Conservation (phyloP, 2,797 vertebrate species). For the Adelosebastes latens region DNA sequence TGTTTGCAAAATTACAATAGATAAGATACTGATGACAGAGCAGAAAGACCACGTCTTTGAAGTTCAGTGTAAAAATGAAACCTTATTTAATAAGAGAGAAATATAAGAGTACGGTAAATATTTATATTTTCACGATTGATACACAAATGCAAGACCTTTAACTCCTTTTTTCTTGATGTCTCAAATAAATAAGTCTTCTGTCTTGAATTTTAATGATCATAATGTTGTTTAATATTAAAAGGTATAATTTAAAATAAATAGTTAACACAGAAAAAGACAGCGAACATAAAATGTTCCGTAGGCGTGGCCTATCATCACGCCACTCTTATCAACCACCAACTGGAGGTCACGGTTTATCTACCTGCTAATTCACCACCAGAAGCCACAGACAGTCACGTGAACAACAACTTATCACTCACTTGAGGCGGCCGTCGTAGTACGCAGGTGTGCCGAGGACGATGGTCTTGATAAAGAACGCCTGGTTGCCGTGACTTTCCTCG, state of each 20-base stretch:
- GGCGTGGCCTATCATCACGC: neutral
- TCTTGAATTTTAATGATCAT: neutral
- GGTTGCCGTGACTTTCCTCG: conserved; percentile 96
- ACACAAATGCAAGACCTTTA: neutral
- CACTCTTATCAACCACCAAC: conserved; percentile 7
- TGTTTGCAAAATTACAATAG: neutral
- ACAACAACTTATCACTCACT: conserved; percentile 84
- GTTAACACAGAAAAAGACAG: neutral
- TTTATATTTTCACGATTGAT: neutral
- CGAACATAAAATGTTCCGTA: neutral
- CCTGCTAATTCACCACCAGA: neutral
- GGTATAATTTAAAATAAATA: neutral
- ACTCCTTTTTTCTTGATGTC: neutral
- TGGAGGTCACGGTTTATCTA: conserved; percentile 18
- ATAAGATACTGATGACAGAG: conserved; percentile 5
- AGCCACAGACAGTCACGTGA: neutral
- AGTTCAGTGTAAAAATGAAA: neutral
- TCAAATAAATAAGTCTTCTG: neutral
- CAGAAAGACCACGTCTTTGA: neutral
- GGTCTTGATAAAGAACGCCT: conserved; percentile 99
- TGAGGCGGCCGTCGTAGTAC: conserved; percentile 96
- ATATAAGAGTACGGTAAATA: neutral
- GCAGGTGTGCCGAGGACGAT: conserved; percentile 99
- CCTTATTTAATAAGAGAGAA: neutral
- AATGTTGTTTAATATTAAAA: neutral